These are phyloP conservation scores for Cinara cedri DNA, from an alignment of 2,888 invertebrate genomes.

Conservation along the genomic window DNA sequence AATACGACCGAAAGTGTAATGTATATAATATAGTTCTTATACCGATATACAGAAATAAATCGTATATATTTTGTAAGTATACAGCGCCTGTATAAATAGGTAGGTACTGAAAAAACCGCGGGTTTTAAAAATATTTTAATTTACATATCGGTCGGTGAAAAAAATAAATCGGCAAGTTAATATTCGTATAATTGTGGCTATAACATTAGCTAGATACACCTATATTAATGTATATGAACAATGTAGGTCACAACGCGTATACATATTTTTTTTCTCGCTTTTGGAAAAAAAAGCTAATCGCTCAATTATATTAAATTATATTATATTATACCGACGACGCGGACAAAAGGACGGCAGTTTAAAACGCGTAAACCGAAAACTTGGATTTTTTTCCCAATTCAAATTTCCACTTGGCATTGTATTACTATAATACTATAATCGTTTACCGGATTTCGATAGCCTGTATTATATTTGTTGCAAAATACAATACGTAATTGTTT, in stretches of 20 bases:
- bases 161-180: background rate
- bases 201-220: too few species aligned
- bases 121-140: background rate
- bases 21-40: too few species aligned
- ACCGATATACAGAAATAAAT: too few species aligned
- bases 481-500: background rate
- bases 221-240: conserved; percentile 3
- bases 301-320: too few species aligned
- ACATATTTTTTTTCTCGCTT: background rate
- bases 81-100: too few species aligned
- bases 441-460: background rate
- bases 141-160: background rate
- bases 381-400: background rate
- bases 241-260: conserved; percentile 18
- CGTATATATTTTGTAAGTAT: too few species aligned
- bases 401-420: background rate
- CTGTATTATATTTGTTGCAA: background rate
- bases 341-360: conserved; percentile 18
- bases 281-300: conserved; percentile 27
- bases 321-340: too few species aligned
- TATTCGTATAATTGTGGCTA: too few species aligned
- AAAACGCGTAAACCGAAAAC: background rate
- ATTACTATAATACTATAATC: background rate
- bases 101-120: too few species aligned
- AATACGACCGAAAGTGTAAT: too few species aligned